Base-by-base conservation (phyloP, 2,888 invertebrate genomes). In the Acleris literana region DNA sequence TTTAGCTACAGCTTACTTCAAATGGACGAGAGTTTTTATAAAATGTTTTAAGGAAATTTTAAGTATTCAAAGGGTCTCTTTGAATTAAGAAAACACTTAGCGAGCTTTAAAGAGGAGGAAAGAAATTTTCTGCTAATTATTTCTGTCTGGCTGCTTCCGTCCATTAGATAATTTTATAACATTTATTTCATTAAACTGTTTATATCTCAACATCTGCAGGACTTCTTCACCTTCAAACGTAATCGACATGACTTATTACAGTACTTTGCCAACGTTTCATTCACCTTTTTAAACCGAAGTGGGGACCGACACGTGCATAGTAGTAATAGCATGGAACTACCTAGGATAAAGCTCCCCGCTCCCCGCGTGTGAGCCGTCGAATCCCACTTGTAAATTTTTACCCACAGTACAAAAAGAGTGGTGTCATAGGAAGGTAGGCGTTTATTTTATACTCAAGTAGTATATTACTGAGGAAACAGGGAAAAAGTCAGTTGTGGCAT, bases 71-170 rank as follows among this genome's bases (percentile, higher is more conserved):
- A 69, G 64, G 67, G 70, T 69, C 67, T 64, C 70, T 63, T 70
- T 69, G 68, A 71, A 68, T 72, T 69, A 70, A 60, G 68, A 48
- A 70, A 71, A 68, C 73, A 73, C 72, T 74, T 71, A 71, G 69
- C 70, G 66, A 59, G 64, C 63, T 57, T 65, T 60, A 69, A 68
- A 70, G 68, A 68, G 68, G 46, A 65, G 65, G 66, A 65, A 64
- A 57, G 56, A 62, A 62, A 52, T 46, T 66, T 70, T 68, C 67
- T 62, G 63, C 71, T 74, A 74, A 77, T 75, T 77, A 74, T 69
- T 74, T 72, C 68, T 71, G 69, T 71, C 65, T 71, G 69, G 65
- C 65, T 68, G 66, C 67, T 70, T 69, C 69, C 69, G 63, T 70
- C 64, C 69, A 68, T 75, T 75, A 72, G 61, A 68, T 60, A 51